These are phyloP conservation scores for Hydrolagus affinis DNA, from an alignment of 2,113 vertebrate species.

Conservation along the genomic window DNA sequence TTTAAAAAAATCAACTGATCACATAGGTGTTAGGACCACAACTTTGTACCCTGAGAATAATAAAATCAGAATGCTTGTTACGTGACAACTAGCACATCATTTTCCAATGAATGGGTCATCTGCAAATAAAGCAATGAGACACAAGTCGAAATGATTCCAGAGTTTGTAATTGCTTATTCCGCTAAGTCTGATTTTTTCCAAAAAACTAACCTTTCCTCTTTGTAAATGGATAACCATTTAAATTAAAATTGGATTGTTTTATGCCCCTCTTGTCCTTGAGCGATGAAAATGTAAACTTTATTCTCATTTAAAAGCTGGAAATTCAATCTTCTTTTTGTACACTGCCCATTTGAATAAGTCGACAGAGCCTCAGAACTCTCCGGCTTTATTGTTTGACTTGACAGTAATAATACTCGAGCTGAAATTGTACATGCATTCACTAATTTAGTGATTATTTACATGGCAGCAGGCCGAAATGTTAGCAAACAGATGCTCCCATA, in stretches of 20 bases:
- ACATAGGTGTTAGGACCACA: not conserved
- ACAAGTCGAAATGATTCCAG: not conserved
- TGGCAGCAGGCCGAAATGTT: constrained; percentile 71
- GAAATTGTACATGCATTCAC: constrained; percentile 74
- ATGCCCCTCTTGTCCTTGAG: not conserved
- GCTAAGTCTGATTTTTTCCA: not conserved
- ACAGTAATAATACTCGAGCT: constrained; percentile 74
- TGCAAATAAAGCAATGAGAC: not conserved
- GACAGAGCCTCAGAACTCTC: constrained; percentile 73
- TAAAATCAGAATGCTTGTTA: constrained; percentile 15
- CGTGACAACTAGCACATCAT: not conserved
- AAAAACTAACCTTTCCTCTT: not conserved
- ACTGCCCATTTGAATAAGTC: constrained; percentile 78
- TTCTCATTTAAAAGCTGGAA: not conserved
- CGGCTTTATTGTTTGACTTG: constrained; percentile 78
- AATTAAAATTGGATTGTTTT: not conserved
- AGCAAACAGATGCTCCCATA: constrained; percentile 74
- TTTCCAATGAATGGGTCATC: not conserved
- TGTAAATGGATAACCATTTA: constrained; percentile 1
- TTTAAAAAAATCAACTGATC: constrained; percentile 10
- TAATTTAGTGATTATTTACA: constrained; percentile 94
- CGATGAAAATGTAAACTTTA: not conserved
- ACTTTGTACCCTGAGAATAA: not conserved
- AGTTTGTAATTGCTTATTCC: constrained; percentile 9
- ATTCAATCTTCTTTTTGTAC: constrained; percentile 4